These are phyloP conservation scores for Hemibagrus guttatus DNA, from an alignment of 2,797 vertebrate genomes.

Conservation along the genomic window DNA sequence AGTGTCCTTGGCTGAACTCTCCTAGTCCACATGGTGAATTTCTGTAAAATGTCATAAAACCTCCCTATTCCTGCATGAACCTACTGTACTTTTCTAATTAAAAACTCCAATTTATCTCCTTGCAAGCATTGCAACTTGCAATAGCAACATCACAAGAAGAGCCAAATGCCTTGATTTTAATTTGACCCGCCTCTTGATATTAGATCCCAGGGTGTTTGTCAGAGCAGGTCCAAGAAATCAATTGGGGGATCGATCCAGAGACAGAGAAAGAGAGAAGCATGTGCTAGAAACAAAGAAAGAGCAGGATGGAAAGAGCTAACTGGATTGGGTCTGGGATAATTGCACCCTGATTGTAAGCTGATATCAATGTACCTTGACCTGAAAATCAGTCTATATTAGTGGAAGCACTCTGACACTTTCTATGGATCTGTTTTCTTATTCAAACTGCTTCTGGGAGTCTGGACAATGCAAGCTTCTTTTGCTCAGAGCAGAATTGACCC, in stretches of 20 bases:
- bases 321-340: conserved; percentile 44
- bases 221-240: conserved; percentile 41
- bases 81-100: conserved; percentile 31
- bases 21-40: not conserved
- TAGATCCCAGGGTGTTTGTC: conserved; percentile 47
- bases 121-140: conserved; percentile 8
- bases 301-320: conserved; percentile 25
- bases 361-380: conserved; percentile 47
- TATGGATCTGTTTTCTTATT: conserved; percentile 55
- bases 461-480: conserved; percentile 63
- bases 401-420: conserved; percentile 19
- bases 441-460: conserved; percentile 59
- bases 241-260: conserved; percentile 48
- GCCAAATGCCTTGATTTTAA: conserved; percentile 44
- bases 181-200: conserved; percentile 45
- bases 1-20: not conserved
- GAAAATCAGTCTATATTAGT: conserved; percentile 39
- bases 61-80: not conserved
- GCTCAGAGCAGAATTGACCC: conserved; percentile 60
- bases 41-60: not conserved
- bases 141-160: conserved; percentile 25
- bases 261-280: conserved; percentile 39
- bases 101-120: conserved; percentile 47
- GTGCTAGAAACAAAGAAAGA: conserved; percentile 39
- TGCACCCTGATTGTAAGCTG: conserved; percentile 44